A percentile compares a stretch with the other conserved stretches of the same genome.
Evolutionary conservation across 2,113 vertebrate species (phyloP).

Genomic region (Vulpes ferrilata): DNA sequence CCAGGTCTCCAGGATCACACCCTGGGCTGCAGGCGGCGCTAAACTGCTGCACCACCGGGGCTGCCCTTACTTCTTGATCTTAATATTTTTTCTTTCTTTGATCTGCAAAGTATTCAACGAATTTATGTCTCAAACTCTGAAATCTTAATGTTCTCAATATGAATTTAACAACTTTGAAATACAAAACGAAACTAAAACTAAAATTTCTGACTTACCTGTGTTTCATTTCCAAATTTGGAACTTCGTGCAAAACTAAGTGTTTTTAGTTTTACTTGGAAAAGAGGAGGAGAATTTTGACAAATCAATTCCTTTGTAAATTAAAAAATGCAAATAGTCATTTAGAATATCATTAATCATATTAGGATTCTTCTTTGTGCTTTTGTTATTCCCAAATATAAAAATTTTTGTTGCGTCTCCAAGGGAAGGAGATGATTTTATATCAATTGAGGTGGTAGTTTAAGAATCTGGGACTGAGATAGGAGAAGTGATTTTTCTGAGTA

Average conservation of each 20-base stretch:
- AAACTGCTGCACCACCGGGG: no score
- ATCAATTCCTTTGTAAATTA: constrained; percentile 36
- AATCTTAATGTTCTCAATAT: constrained; percentile 13
- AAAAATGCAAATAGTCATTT: constrained; percentile 38
- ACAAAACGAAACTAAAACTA: constrained; percentile 27
- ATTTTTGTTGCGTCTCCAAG: background rate
- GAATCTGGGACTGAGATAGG: constrained; percentile 7
- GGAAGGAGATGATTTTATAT: background rate
- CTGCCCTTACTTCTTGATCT: background rate
- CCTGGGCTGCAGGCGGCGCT: no score
- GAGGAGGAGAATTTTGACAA: background rate
- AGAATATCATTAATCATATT: constrained; percentile 35
- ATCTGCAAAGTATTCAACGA: constrained; percentile 46
- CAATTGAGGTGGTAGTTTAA: background rate
- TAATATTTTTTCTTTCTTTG: constrained; percentile 44
- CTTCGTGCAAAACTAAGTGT: constrained; percentile 37
- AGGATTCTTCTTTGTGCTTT: constrained; percentile 28
- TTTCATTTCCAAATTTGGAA: constrained; percentile 24
- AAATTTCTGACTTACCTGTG: constrained; percentile 35
- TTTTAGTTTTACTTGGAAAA: constrained; percentile 60
- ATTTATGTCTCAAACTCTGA: constrained; percentile 17
- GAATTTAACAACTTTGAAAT: constrained; percentile 57
- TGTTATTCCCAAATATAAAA: constrained; percentile 31
- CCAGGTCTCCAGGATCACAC: no score
- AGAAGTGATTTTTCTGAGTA: constrained; percentile 10